A percentile compares a stretch with the other conserved stretches of the same genome.
Conservation (phyloP, 2,113 vertebrate species). For the Gymnorhina tibicen region DNA sequence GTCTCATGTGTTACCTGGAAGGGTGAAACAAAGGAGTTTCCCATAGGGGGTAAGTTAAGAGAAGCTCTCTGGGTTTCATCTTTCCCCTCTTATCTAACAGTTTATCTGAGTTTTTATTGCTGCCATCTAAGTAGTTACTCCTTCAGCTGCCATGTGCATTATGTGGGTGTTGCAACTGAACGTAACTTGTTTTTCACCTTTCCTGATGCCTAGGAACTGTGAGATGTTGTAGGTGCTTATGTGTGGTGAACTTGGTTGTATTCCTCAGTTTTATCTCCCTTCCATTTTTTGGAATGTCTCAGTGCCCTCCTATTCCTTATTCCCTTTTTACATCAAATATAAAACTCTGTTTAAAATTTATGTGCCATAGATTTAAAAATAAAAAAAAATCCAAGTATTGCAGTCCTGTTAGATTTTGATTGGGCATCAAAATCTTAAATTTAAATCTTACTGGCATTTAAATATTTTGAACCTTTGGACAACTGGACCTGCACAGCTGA, state of each 20-base stretch:
- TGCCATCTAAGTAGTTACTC: not conserved
- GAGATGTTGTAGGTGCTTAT: not conserved
- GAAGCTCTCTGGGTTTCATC: not conserved
- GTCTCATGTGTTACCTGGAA: not conserved
- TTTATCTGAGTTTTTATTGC: not conserved
- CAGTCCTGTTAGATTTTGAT: not conserved
- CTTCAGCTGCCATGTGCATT: not conserved
- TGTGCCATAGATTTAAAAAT: not conserved
- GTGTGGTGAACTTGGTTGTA: not conserved
- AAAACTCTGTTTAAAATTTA: not conserved
- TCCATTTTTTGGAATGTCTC: not conserved
- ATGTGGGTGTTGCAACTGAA: not conserved
- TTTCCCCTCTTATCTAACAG: not conserved
- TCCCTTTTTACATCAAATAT: not conserved
- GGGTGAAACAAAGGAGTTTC: not conserved
- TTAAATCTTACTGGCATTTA: not conserved
- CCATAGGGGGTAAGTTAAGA: not conserved
- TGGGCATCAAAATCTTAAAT: not conserved
- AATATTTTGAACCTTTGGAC: not conserved
- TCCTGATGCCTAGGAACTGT: not conserved
- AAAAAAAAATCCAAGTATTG: not conserved
- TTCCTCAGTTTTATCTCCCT: not conserved
- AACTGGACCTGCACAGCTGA: not conserved
- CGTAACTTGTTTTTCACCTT: not conserved
- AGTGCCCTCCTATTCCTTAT: not conserved